phyloP scores from a whole-genome alignment of 1,140 invertebrate species.

The Zaprionus taronus region DNA sequence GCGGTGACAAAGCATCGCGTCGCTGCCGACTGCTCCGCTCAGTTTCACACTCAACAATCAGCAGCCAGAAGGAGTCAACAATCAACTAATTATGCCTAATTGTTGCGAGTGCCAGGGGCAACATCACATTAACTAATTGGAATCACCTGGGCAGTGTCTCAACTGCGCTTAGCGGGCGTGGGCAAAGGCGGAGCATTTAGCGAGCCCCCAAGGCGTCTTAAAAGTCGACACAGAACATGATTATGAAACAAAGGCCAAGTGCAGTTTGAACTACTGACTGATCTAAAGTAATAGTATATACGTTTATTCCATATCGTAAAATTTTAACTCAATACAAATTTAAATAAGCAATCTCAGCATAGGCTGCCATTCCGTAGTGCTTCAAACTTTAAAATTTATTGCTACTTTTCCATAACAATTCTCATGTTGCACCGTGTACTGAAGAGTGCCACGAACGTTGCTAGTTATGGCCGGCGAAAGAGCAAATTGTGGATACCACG shows the following conservation, averaged over 20 bases:
- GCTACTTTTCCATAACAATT: not conserved
- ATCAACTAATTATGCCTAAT: conserved; percentile 50
- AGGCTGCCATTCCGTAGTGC: not conserved
- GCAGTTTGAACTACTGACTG: not conserved
- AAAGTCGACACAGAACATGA: not conserved
- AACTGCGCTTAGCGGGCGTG: not conserved
- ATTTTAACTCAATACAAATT: not conserved
- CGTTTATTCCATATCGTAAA: no score
- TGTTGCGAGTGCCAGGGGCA: conserved; percentile 36
- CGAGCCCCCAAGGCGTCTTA: not conserved
- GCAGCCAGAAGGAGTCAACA: not conserved
- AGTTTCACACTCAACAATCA: not conserved
- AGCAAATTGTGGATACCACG: conserved; percentile 1
- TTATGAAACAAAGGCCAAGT: no score
- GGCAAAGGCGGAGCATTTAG: not conserved
- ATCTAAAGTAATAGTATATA: no score
- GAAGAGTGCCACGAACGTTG: not conserved
- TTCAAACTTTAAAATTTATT: not conserved
- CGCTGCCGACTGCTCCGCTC: not conserved
- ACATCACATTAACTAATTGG: conserved; percentile 41
- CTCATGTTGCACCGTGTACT: not conserved
- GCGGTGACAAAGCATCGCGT: conserved; percentile 29
- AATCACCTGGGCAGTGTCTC: conserved; percentile 10
- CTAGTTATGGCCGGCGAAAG: not conserved
- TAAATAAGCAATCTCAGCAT: not conserved